Base-by-base conservation (phyloP, 2,797 vertebrate genomes). In the Helostoma temminkii region DNA sequence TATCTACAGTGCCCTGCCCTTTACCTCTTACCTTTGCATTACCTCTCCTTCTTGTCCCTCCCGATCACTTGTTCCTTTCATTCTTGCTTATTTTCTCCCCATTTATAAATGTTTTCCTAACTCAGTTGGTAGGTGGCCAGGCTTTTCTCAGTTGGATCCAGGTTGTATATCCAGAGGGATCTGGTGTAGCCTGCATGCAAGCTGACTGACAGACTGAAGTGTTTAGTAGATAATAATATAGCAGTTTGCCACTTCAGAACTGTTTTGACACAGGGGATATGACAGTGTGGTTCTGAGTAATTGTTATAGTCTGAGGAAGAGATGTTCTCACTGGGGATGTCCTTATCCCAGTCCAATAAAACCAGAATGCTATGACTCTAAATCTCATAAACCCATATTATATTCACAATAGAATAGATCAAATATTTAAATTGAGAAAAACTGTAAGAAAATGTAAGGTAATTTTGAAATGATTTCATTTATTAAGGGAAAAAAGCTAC, bases 21-120 rank as follows among this genome's bases (percentile, higher is more conserved):
- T 78, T 77, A 78, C 55, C 63, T 73, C 52, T 71, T 71, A 72
- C 59, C 78, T 80, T 65, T 48, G n/a, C 47, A 18, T 52, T 71
- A 54, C 64, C 41, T 74, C 30, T 63, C 15, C 24, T 58, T 5
- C 18, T 43, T 34, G 25, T 69, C 39, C 16, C 36, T 62, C 9
- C 22, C 54, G 42, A 22, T 58, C 56, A 26, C 39, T 16, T 59
- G 42, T 28, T 36, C 22, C 30, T 8, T 16, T n/a, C 18, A 6
- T 25, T 53, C 16, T 18, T 71, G 24, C 22, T 9, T 48, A 14
- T 60, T 21, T 30, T 52, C 2, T 37, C 12, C 48, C 37, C 46
- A 9, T 52, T 79, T 15, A 24, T 66, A 26, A 55, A 28, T 28
- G 46, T 36, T 68, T 61, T 49, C n/a, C 37, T 62, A 10, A n/a